These are phyloP conservation scores for Pecten maximus DNA, from an alignment of 2,888 invertebrate genomes.

Conservation along the genomic window DNA sequence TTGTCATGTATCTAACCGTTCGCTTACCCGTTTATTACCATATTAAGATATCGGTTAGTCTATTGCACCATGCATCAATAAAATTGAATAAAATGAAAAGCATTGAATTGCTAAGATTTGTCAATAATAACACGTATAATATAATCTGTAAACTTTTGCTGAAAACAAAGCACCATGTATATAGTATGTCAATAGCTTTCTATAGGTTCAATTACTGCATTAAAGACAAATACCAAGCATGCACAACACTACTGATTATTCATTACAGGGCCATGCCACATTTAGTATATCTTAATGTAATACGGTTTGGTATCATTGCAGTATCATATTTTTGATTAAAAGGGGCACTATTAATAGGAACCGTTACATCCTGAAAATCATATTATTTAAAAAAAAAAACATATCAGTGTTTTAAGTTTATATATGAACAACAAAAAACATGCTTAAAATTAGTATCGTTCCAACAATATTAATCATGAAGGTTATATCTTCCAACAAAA, in stretches of 20 bases:
- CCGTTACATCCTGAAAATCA: no score
- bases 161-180: not conserved
- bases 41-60: not conserved
- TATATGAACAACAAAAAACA: no score
- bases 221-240: not conserved
- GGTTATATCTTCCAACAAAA: no score
- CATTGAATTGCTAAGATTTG: not conserved
- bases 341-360: no score
- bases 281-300: not conserved
- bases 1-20: no score
- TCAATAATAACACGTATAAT: not conserved
- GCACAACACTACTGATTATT: not conserved
- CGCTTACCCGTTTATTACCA: not conserved
- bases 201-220: not conserved
- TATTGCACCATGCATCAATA: not conserved
- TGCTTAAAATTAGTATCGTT: no score
- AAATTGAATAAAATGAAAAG: not conserved
- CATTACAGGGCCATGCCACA: not conserved
- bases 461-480: no score
- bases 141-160: not conserved
- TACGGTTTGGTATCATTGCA: no score
- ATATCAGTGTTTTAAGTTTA: no score
- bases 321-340: no score
- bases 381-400: no score
- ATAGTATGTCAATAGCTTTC: not conserved